Base-by-base conservation (phyloP, 2,888 invertebrate genomes). In the Tiliacea aurago region DNA sequence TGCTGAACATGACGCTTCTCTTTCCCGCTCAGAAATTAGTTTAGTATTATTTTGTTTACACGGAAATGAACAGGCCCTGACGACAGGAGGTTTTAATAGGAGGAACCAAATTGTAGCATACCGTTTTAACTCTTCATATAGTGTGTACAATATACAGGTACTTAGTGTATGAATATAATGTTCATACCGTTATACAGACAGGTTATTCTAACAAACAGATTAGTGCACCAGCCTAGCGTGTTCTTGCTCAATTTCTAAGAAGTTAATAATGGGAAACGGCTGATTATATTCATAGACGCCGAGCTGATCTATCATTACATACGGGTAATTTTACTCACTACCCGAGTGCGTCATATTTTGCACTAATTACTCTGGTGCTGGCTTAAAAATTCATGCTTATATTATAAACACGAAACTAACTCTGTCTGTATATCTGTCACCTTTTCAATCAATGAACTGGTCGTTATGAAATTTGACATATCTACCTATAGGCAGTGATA, bases 221-320 rank as follows among this genome's bases (percentile, higher is more conserved):
- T 23, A 81, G 81, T 74, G 58, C 58, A 75, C 18, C 33, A 23
- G 45, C 6, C 18, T 74, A 28, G 68, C 78, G 64, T 77, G 70
- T 67, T 67, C 66, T 67, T 63, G 53, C 20, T 63, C 37, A 77
- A 82, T 77, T 77, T 70, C 49, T 51, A 59, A 55, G 49, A 80
- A 81, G 66, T 18, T 82, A 77, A 82, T 77, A 45, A 77, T 70
- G 59, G 83, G 83, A 71, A 70, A 82, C 53, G 53, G 45, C 45
- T 63, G 78, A 80, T 80, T 80, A 80, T 78, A 59, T 64, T 68
- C 55, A 64, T 77, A 76, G 64, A 70, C 53, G 62, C 41, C 33
- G 76, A 55, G 58, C 55, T 76, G 49, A 68, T 82, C 58, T 41
- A 55, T 67, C 66, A 80, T 76, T 65, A 62, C 33, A 13, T 55